Evolutionary conservation across 2,113 vertebrate genomes (phyloP).

Genomic region (Callipepla squamata): DNA sequence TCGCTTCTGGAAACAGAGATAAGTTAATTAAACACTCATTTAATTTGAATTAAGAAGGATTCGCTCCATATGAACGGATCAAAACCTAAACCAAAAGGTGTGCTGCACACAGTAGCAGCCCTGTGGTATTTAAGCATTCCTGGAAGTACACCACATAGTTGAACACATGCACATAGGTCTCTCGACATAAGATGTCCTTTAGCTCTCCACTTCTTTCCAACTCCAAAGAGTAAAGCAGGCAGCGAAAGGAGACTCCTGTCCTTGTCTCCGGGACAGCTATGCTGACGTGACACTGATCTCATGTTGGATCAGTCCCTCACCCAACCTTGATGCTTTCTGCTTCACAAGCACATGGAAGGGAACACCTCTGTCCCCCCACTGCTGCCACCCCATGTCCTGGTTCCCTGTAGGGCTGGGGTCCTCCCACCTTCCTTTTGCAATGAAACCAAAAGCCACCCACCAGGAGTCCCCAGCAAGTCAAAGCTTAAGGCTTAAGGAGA

Average conservation of each 20-base stretch:
- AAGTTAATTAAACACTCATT: constrained; percentile 75
- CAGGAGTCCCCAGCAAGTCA: not conserved
- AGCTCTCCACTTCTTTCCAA: not conserved
- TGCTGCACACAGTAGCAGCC: not conserved
- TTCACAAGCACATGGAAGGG: accelerated
- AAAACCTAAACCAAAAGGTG: constrained; percentile 15
- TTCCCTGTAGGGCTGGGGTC: not conserved
- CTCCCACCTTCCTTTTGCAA: not conserved
- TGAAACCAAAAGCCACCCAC: not conserved
- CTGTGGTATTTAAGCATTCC: not conserved
- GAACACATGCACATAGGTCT: accelerated
- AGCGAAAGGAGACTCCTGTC: not conserved
- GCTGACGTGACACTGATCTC: not conserved
- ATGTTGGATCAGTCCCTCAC: not conserved
- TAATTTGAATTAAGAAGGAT: constrained; percentile 71
- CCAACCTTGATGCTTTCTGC: accelerated
- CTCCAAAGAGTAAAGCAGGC: accelerated
- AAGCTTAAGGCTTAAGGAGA: not conserved
- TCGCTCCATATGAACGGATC: constrained; percentile 56
- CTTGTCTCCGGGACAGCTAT: accelerated
- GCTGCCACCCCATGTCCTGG: not conserved
- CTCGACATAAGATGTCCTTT: not conserved
- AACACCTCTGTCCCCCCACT: not conserved
- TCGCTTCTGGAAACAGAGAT: constrained; percentile 66
- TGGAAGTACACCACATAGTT: not conserved